Percentiles rank a stretch among this genome's conserved stretches.
phyloP scores from a whole-genome alignment of 2,797 vertebrate genomes.

The Arnoldichthys spilopterus region DNA sequence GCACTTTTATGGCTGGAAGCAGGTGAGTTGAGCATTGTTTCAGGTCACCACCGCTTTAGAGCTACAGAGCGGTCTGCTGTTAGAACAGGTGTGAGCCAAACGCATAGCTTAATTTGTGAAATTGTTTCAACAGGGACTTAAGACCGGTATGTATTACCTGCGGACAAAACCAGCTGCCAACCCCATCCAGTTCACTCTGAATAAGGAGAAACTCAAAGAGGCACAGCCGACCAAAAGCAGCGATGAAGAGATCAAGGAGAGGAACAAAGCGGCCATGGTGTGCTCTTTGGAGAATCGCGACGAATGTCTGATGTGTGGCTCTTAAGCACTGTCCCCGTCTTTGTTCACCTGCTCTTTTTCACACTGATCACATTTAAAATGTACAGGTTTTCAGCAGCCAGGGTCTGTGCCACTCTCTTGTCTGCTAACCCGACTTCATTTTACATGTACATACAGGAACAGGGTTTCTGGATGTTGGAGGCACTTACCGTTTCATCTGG shows the following conservation, averaged over 20 bases:
- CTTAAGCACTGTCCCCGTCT: conserved; percentile 69
- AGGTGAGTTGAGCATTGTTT: conserved; percentile 70
- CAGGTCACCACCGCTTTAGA: not conserved
- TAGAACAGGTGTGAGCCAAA: not conserved
- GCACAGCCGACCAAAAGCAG: conserved; percentile 59
- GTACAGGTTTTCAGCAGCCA: not conserved
- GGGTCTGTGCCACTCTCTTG: not conserved
- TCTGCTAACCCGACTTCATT: not conserved
- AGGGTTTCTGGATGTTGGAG: not conserved
- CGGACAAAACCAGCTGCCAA: conserved; percentile 95
- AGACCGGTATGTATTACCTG: conserved; percentile 98
- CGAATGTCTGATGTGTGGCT: conserved; percentile 95
- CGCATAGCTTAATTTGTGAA: not conserved
- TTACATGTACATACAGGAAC: not conserved
- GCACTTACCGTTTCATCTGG: not conserved
- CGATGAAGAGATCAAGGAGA: conserved; percentile 84
- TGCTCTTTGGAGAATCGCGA: conserved; percentile 96
- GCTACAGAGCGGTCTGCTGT: not conserved
- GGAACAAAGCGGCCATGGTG: conserved; percentile 93
- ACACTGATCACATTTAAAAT: not conserved
- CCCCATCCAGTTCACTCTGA: conserved; percentile 97
- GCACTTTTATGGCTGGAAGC: conserved; percentile 99
- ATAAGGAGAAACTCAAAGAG: conserved; percentile 94
- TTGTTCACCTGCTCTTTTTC: not conserved
- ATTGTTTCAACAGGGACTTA: conserved; percentile 84